phyloP scores from a whole-genome alignment of 2,797 vertebrate species.

The Eleutherodactylus coqui region DNA sequence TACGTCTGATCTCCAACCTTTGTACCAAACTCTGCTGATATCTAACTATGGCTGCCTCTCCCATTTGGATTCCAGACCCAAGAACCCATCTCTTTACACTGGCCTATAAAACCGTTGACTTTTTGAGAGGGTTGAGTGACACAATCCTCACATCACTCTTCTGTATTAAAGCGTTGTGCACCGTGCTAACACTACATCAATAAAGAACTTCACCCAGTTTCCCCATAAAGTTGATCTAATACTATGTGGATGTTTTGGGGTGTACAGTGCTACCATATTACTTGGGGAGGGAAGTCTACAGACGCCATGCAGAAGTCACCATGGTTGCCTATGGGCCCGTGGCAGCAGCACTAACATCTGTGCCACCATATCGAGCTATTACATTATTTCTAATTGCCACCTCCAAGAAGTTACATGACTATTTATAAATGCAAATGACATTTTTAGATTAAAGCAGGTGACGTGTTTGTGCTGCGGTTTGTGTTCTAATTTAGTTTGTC shows the following conservation, averaged over 20 bases:
- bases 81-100: too few species aligned
- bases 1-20: too few species aligned
- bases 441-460: constrained; percentile 6
- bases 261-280: background rate
- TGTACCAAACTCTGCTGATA: too few species aligned
- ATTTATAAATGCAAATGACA: background rate
- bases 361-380: background rate
- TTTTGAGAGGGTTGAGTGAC: too few species aligned
- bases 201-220: too few species aligned
- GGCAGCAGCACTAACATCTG: background rate
- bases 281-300: background rate
- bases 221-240: too few species aligned
- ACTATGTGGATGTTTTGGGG: background rate
- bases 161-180: too few species aligned
- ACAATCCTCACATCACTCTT: too few species aligned
- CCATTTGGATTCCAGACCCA: too few species aligned
- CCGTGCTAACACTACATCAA: too few species aligned
- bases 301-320: background rate
- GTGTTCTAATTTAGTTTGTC: constrained; percentile 8
- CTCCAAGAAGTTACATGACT: background rate
- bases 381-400: background rate
- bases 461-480: background rate
- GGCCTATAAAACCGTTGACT: too few species aligned
- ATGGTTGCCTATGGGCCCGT: background rate
- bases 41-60: too few species aligned